A percentile compares a stretch with the other conserved stretches of the same genome.
These are phyloP conservation scores for Neotragus pygmaeus DNA, from an alignment of 2,113 vertebrate species.

Conservation along the genomic window DNA sequence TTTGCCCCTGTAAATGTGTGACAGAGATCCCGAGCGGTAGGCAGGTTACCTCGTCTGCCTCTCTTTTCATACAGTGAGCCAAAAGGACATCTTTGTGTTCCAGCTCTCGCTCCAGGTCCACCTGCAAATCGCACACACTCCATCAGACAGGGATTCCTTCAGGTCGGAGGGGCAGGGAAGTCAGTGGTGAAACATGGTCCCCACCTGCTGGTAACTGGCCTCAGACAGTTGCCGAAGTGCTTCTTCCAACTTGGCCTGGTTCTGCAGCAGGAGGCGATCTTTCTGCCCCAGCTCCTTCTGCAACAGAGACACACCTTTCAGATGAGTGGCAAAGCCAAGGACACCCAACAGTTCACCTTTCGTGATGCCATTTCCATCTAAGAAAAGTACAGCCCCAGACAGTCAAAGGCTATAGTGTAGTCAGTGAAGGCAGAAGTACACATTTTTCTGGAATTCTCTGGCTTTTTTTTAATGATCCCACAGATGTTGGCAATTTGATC, in stretches of 20 bases:
- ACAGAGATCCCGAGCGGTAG: neutral
- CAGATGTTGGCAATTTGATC: neutral
- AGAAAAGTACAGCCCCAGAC: neutral
- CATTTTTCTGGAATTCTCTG: neutral
- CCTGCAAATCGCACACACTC: conserved; percentile 70
- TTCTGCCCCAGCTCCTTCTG: conserved; percentile 95
- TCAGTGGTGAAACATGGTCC: neutral
- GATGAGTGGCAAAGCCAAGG: neutral
- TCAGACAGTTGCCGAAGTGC: conserved; percentile 86
- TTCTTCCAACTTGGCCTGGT: conserved; percentile 92
- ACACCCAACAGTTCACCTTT: neutral
- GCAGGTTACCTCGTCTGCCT: conserved; percentile 86
- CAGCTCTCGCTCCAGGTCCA: conserved; percentile 87
- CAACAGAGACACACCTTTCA: conserved; percentile 9
- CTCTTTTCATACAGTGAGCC: conserved; percentile 87
- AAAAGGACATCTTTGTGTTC: conserved; percentile 87
- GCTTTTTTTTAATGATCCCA: neutral
- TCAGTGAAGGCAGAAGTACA: neutral
- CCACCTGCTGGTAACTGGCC: conserved; percentile 89
- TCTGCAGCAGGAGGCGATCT: conserved; percentile 91
- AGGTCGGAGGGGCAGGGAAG: neutral
- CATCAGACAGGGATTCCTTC: conserved; percentile 8
- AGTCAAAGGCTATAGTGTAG: neutral
- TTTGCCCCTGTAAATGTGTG: neutral
- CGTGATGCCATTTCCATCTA: neutral